Base-by-base conservation (phyloP, 2,888 invertebrate genomes). In the Ceratothoa steindachneri region DNA sequence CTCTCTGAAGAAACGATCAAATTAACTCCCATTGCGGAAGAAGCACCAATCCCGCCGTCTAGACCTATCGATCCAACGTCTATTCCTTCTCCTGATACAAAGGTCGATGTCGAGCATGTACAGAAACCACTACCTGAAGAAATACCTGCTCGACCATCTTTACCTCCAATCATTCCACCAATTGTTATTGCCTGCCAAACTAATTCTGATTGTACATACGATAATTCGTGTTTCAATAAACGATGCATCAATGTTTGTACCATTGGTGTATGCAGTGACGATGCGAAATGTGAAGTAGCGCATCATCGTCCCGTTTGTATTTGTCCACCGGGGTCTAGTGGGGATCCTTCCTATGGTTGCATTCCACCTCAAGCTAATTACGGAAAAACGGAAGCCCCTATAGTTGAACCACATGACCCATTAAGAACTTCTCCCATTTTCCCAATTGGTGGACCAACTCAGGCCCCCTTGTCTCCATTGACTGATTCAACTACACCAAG, bases 291-390 rank as follows among this genome's bases (percentile, higher is more conserved):
- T 84, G 91, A 92, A 86, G 93, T 93, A 27, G 89, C 91, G 81
- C 89, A 90, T 82, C 95, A 95, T 84, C 87, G 88, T 82, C 92
- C 93, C 0, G 93, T 92, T 0, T 95, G 94, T 83, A 92, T 93
- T 0, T 95, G 93, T 82, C 87, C 91, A 80, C 90, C 90, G 0
- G 90, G 90, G 93, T 93, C 72, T 52, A 81, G 79, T 41, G 84
- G 84, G 30, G 82, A 84, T 81, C 82, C 84, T 3, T 80, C 81
- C 52, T 89, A 93, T 74, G 94, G 92, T 75, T 95, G 95, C 83
- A 72, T 19, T 30, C 67, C 70, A 1, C 70, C 53, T 30, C 7
- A 30, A 15, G 72, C 77, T 19, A 60, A 60, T 60, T 30, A n/a
- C 3, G 30, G 55, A 24, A 41, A 67, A 27, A 64, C 72, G 12